Evolutionary conservation across 2,113 vertebrate genomes (phyloP).

Genomic region (Eretmochelys imbricata): DNA sequence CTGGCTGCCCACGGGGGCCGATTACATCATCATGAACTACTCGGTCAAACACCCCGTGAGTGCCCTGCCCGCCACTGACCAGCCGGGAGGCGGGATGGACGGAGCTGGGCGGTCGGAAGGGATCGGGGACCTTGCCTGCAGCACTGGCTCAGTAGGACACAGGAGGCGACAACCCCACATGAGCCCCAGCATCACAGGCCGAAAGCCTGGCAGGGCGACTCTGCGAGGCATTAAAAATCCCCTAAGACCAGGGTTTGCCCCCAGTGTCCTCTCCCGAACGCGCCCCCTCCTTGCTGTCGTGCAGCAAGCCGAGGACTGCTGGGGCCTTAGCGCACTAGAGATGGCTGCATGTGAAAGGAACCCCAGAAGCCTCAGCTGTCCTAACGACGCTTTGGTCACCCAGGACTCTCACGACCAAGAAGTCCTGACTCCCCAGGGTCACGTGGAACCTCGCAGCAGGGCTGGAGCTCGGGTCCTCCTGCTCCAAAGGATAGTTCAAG

Average conservation of each 20-base stretch:
- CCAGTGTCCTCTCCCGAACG: no score
- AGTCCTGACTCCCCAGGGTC: no score
- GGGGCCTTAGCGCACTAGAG: neutral
- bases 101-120: neutral
- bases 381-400: no score
- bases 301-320: neutral
- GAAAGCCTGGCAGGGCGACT: neutral
- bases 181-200: neutral
- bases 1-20: slow-evolving; percentile 92
- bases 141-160: neutral
- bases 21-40: slow-evolving; percentile 99
- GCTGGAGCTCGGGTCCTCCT: no score
- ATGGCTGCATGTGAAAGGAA: no score
- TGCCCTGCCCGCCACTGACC: neutral
- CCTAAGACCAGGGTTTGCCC: neutral
- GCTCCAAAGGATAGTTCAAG: no score
- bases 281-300: neutral
- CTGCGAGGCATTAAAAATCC: neutral
- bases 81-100: neutral
- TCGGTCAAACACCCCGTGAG: slow-evolving; percentile 94
- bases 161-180: no score
- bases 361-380: no score
- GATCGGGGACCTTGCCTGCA: no score
- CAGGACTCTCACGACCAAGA: no score
- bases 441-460: no score